Evolutionary conservation across 2,797 vertebrate genomes (phyloP).

Genomic region (Podarcis lilfordi): DNA sequence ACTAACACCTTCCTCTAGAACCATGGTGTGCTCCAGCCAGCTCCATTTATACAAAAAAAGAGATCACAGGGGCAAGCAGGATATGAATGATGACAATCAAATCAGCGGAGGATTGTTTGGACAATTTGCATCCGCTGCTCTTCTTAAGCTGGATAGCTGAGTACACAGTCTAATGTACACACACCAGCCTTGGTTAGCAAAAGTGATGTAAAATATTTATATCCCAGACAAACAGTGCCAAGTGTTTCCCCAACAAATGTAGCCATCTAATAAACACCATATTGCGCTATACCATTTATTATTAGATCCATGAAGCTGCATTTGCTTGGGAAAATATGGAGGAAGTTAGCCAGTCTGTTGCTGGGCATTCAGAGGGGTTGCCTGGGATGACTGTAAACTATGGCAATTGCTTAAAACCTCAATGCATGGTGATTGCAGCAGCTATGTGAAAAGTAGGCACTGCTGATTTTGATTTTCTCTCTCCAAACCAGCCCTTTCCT

Average conservation of each 20-base stretch:
- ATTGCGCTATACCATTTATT: constrained; percentile 71
- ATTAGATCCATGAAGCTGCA: constrained; percentile 70
- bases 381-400: not conserved
- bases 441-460: not conserved
- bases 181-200: constrained; percentile 75
- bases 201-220: constrained; percentile 82
- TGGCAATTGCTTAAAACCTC: not conserved
- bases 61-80: constrained; percentile 37
- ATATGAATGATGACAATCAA: constrained; percentile 49
- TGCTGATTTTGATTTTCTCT: not conserved
- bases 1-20: constrained; percentile 48
- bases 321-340: constrained; percentile 52
- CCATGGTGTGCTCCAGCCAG: not conserved
- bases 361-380: not conserved
- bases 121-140: constrained; percentile 78
- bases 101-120: constrained; percentile 81
- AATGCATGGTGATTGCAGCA: not conserved
- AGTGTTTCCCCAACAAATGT: constrained; percentile 71
- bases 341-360: not conserved
- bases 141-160: constrained; percentile 74
- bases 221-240: constrained; percentile 75
- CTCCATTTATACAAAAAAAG: constrained; percentile 20
- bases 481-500: not conserved
- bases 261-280: constrained; percentile 77
- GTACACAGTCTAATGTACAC: constrained; percentile 75